Conservation (phyloP, 2,113 vertebrate species). For the Amblyopsis rosae region DNA sequence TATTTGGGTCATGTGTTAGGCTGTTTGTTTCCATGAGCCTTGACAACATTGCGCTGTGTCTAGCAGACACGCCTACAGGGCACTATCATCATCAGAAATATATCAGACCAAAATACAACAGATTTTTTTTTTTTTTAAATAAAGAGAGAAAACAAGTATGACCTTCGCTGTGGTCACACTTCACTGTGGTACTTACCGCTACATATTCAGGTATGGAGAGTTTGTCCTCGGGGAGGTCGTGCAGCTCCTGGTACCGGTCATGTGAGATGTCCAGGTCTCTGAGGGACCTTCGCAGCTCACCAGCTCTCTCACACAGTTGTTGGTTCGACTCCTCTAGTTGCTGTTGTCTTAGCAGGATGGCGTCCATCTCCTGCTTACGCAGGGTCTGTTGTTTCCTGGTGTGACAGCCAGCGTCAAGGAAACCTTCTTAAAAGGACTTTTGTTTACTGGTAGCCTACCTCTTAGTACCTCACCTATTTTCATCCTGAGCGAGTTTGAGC, state of each 20-base stretch:
- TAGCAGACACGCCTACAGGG: too few species aligned
- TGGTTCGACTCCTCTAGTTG: conserved; percentile 91
- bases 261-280: conserved; percentile 87
- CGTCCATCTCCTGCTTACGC: conserved; percentile 95
- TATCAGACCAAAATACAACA: too few species aligned
- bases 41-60: too few species aligned
- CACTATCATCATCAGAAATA: too few species aligned
- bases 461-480: conserved; percentile 80
- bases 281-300: conserved; percentile 86
- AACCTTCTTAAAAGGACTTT: neutral
- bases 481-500: conserved; percentile 89
- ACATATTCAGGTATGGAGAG: conserved; percentile 93
- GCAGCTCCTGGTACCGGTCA: conserved; percentile 83
- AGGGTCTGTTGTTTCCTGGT: conserved; percentile 89
- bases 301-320: conserved; percentile 87
- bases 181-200: conserved; percentile 77
- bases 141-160: too few species aligned
- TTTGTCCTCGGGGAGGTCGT: conserved; percentile 85
- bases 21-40: too few species aligned
- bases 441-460: neutral
- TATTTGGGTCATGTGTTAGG: too few species aligned
- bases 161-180: too few species aligned
- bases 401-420: conserved; percentile 30
- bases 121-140: too few species aligned
- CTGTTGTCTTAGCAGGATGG: conserved; percentile 88